Conservation (phyloP, 2,797 vertebrate species). For the Xenentodon cancila region DNA sequence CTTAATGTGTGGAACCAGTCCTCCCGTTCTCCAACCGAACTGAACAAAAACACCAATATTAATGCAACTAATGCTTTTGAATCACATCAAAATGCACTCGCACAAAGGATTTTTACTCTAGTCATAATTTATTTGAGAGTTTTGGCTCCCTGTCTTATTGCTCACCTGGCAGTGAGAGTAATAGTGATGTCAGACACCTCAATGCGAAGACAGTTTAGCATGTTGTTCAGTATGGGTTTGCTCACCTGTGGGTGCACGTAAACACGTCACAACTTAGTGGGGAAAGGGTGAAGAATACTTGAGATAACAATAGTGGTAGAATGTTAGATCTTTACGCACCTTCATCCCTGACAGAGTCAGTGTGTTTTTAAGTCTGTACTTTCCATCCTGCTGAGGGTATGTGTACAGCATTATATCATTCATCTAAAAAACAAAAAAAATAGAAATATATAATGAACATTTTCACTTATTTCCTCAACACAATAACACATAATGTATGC, state of each 20-base stretch:
- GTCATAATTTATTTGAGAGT: neutral
- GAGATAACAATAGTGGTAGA: neutral
- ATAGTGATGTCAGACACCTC: constrained; percentile 90
- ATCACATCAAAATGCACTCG: too few relatives aligned
- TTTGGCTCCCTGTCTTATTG: neutral
- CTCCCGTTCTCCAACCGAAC: constrained; percentile 92
- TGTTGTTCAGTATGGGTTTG: constrained; percentile 87
- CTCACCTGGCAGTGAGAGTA: constrained; percentile 92
- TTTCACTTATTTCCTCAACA: neutral
- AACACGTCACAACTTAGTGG: constrained; percentile 3
- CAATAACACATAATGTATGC: too few relatives aligned
- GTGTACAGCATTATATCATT: constrained; percentile 96
- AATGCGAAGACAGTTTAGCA: constrained; percentile 90
- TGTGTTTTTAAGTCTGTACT: constrained; percentile 93
- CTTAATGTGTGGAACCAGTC: constrained; percentile 95
- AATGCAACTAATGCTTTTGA: too few relatives aligned
- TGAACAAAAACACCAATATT: constrained; percentile 55
- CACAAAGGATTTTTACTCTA: neutral
- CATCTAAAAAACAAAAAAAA: constrained; percentile 81
- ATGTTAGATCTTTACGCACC: constrained; percentile 72
- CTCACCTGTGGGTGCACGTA: constrained; percentile 83
- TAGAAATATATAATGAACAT: neutral
- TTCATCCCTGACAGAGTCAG: constrained; percentile 91
- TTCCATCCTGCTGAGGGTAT: constrained; percentile 95
- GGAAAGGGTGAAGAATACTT: too few relatives aligned